Conservation (phyloP, 1,140 invertebrate species). For the Sweltsa coloradensis region DNA sequence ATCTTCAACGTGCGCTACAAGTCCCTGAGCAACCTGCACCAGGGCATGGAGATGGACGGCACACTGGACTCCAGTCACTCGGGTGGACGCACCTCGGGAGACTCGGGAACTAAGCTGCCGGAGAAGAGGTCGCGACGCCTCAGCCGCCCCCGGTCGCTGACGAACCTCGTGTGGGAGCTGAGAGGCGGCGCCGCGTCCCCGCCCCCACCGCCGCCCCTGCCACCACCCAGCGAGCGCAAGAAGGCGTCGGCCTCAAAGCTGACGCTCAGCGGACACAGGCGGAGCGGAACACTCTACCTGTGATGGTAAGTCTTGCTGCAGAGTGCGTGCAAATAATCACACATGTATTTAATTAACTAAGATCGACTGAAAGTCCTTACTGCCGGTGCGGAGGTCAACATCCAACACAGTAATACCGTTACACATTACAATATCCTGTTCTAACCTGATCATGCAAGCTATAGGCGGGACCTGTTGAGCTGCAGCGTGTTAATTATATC, state of each 20-base stretch:
- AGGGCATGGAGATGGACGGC: conserved; percentile 61
- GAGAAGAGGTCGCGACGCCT: conserved; percentile 50
- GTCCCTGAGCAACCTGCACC: conserved; percentile 63
- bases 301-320: too few relatives aligned
- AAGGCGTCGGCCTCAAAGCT: conserved; percentile 16
- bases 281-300: conserved; percentile 37
- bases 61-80: conserved; percentile 81
- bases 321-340: too few relatives aligned
- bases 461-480: too few relatives aligned
- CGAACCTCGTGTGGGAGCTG: conserved; percentile 75
- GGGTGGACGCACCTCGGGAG: conserved; percentile 69
- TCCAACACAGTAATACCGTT: too few relatives aligned
- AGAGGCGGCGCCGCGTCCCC: conserved; percentile 36
- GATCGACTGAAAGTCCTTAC: too few relatives aligned
- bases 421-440: too few relatives aligned
- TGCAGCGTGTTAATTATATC: too few relatives aligned
- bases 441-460: too few relatives aligned
- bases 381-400: too few relatives aligned
- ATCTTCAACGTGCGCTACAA: conserved; percentile 74
- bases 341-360: too few relatives aligned
- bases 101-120: conserved; percentile 67
- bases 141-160: conserved; percentile 57
- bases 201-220: conserved; percentile 29
- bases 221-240: conserved; percentile 32
- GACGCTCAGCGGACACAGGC: conserved; percentile 32